Evolutionary conservation across 2,888 invertebrate species (phyloP), one percentile per base, ranked within the genome.

Genomic region (Drosophila macrothrix): DNA sequence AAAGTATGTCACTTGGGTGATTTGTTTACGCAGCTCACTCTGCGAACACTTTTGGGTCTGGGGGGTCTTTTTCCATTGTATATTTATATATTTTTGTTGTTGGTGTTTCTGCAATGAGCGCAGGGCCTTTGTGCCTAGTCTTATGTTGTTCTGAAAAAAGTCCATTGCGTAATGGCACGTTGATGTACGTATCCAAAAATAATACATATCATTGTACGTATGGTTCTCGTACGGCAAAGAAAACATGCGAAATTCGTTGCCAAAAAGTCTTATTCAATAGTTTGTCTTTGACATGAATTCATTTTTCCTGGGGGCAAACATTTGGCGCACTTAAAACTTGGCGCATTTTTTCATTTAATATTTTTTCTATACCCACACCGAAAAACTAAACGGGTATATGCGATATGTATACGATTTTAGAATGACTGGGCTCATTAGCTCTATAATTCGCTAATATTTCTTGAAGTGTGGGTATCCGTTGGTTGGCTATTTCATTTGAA

Each of bases 241-340:
- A 77, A 77, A 79, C 69, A 82, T 67, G 79, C 71, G 16, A 80
- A 80, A 77, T 68, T 65, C 81, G 86, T 65, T 85, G 85, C 84
- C 90, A 90, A 86, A 86, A 90, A 89, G 71, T 87, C 80, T 80
- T 87, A 83, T 87, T 89, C 88, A 87, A 89, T 89, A 84, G 86
- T 84, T 74, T 89, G 78, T 87, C 89, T 87, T 89, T 90, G 86
- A 87, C 90, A 90, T 89, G 84, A 90, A 88, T 87, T 87, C 86
- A 87, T 90, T 87, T 87, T 86, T 86, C 87, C 73, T 86, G 60
- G 67, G 67, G 55, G 72, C 84, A 70, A 78, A 65, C 62, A 55
- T 54, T 73, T 78, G 80, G 82, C 82, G 82, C 84, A 89, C 90
- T 89, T 84, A 82, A 84, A 89, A 87, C 64, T 76, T 79, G 68